phyloP scores from a whole-genome alignment of 1,140 invertebrate genomes.

The Cotesia typhae region DNA sequence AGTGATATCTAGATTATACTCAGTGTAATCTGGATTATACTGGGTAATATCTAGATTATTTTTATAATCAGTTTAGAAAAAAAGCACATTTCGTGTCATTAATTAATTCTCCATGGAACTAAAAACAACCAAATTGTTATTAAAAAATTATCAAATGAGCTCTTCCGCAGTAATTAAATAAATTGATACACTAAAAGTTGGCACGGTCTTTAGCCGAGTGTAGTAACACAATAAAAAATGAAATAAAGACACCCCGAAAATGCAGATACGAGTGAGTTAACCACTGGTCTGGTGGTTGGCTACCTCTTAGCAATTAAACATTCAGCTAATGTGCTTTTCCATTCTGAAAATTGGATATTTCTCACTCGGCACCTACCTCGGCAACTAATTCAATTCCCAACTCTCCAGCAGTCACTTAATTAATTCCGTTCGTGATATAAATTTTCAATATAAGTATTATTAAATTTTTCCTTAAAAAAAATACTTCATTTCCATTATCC shows the following conservation, averaged over 20 bases:
- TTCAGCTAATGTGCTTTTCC: slow-evolving; percentile 62
- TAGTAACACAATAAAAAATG: background rate
- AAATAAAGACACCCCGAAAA: background rate
- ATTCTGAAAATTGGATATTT: slow-evolving; percentile 64
- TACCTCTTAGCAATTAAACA: slow-evolving; percentile 60
- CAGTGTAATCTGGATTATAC: too few species aligned
- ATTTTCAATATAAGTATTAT: background rate
- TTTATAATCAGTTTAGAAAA: too few species aligned
- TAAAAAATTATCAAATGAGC: too few species aligned
- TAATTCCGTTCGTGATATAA: background rate
- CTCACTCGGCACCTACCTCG: slow-evolving; percentile 19
- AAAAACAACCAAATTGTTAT: too few species aligned
- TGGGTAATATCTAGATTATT: too few species aligned
- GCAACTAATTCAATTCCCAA: slow-evolving; percentile 21
- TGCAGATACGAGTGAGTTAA: slow-evolving; percentile 18
- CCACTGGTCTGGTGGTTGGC: slow-evolving; percentile 45
- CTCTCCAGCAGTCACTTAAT: background rate
- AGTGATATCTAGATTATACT: too few species aligned
- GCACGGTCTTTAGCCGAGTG: background rate
- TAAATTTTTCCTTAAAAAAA: background rate
- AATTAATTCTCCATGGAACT: too few species aligned
- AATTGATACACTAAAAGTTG: background rate
- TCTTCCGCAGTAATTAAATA: too few species aligned
- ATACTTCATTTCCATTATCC: background rate
- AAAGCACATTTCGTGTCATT: too few species aligned